Percentiles rank a stretch among this genome's conserved stretches.
phyloP scores from a whole-genome alignment of 2,888 invertebrate genomes.

The Bimastos eiseni region DNA sequence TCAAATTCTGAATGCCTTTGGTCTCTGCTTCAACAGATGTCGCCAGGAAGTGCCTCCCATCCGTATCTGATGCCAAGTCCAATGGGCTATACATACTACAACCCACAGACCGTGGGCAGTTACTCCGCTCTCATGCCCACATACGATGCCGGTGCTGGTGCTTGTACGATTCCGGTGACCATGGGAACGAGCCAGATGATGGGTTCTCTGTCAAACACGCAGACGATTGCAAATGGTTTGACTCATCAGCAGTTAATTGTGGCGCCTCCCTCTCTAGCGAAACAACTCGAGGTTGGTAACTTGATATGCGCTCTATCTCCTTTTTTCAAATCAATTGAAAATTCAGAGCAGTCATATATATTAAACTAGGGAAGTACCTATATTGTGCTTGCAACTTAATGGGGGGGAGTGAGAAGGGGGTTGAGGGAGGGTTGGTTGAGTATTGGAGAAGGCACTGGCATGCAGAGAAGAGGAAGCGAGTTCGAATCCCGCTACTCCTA shows the following conservation, averaged over 20 bases:
- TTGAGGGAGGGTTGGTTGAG: too few species aligned
- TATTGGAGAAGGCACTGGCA: too few species aligned
- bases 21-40: background rate
- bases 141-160: background rate
- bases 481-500: too few species aligned
- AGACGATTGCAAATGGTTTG: background rate
- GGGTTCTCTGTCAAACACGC: background rate
- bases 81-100: conserved; percentile 16
- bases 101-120: background rate
- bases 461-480: too few species aligned
- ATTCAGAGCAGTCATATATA: background rate
- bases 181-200: conserved; percentile 19
- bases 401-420: too few species aligned
- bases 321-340: background rate
- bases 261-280: background rate
- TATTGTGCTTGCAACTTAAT: background rate
- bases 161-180: background rate
- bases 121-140: background rate
- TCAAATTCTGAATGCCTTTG: background rate
- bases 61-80: conserved; percentile 20
- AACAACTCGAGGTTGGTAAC: conserved; percentile 18
- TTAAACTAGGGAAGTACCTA: background rate
- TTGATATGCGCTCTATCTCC: background rate
- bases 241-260: background rate
- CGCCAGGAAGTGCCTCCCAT: background rate